These are phyloP conservation scores for Sebastes hubbsi DNA, from an alignment of 2,797 vertebrate species.

Conservation along the genomic window DNA sequence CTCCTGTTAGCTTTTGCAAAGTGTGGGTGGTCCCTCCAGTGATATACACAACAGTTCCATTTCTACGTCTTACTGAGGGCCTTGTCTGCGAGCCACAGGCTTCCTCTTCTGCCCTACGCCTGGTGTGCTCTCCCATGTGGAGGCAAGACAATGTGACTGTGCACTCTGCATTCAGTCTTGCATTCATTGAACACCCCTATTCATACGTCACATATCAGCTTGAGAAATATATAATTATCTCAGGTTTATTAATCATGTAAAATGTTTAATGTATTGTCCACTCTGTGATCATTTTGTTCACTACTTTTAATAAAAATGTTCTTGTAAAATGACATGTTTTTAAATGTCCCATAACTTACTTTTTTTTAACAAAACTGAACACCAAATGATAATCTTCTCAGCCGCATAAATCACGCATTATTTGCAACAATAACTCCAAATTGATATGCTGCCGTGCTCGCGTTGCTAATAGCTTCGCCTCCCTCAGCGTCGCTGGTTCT, in stretches of 20 bases:
- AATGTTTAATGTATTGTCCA: neutral
- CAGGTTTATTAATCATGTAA: constrained; percentile 12
- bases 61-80: constrained; percentile 30
- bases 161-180: neutral
- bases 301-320: constrained; percentile 4
- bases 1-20: constrained; percentile 54
- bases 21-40: constrained; percentile 71
- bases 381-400: constrained; percentile 16
- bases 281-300: neutral
- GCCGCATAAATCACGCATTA: constrained; percentile 53
- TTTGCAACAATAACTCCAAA: constrained; percentile 49
- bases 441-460: constrained; percentile 35
- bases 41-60: constrained; percentile 51
- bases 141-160: constrained; percentile 21
- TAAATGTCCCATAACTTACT: constrained; percentile 1
- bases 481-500: constrained; percentile 52
- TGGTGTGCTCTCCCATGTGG: constrained; percentile 15
- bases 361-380: constrained; percentile 14
- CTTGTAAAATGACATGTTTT: constrained; percentile 17
- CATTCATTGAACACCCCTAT: neutral
- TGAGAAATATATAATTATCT: neutral
- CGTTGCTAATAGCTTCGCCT: constrained; percentile 60
- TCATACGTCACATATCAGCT: neutral
- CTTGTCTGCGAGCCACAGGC: constrained; percentile 36
- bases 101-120: constrained; percentile 11